Base-by-base conservation (phyloP, 2,888 invertebrate genomes). In the Morpho helenor region DNA sequence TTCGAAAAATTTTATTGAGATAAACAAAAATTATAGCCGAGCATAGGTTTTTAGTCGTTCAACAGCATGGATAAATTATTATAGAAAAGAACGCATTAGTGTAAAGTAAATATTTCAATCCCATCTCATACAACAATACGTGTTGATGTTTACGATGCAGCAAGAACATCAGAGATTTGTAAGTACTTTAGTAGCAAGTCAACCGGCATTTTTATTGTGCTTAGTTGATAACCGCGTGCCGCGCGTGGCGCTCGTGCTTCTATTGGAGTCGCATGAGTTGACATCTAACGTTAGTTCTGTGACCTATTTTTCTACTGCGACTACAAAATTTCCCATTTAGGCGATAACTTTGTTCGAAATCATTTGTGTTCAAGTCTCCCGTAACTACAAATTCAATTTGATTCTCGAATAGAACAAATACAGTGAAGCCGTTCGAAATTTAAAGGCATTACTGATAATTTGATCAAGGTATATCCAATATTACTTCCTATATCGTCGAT, bases 211-310 rank as follows among this genome's bases (percentile, higher is more conserved):
- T 81, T 79, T 80, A 80, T 78, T 82, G 77, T 80, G 81, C 77
- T 87, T 86, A 87, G 88, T 88, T 87, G 87, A 87, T 87, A 87
- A 84, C 74, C 77, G 79, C 67, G 74, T 66, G 72, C 72, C 81
- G 84, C 67, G 77, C 81, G 80, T 75, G 76, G 65, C 81, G 79
- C 84, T 73, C 78, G 88, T 79, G 79, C 76, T 64, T 49, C 58
- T 50, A 49, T 54, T 59, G 63, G 63, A 64, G 71, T 66, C 68
- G 72, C 77, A 71, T 71, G 70, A 62, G 51, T 60, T 52, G 63
- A 45, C 52, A 48, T 54, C 56, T 56, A 57, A 7, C 43, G 45
- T 49, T 56, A 56, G 56, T 52, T 49, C 49, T 52, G 52, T 56
- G 57, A 52, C 60, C 59, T 53, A 55, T 57, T 47, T 47, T 52